These are phyloP conservation scores for Agrilus mali DNA, from an alignment of 2,888 invertebrate genomes.

Conservation along the genomic window DNA sequence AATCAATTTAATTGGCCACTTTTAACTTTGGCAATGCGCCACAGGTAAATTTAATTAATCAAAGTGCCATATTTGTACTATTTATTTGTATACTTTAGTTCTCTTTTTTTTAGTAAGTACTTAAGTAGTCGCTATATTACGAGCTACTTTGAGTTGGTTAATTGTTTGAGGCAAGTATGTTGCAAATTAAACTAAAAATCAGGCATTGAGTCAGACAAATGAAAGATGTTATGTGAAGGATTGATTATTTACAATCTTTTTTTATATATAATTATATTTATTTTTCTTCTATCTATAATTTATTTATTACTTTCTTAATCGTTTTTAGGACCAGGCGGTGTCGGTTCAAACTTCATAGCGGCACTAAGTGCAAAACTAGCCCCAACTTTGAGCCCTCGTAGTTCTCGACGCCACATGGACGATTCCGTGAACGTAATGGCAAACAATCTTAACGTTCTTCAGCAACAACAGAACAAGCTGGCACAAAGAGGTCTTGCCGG, in stretches of 20 bases:
- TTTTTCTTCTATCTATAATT: not conserved
- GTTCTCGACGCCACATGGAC: slow-evolving; percentile 39
- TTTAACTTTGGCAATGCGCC: no score
- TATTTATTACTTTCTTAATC: not conserved
- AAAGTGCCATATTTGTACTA: no score
- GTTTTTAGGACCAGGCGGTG: slow-evolving; percentile 36
- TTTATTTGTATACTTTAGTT: no score
- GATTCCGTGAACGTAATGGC: slow-evolving; percentile 22
- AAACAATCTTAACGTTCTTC: slow-evolving; percentile 7
- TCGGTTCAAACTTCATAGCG: slow-evolving; percentile 55
- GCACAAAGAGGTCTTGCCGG: slow-evolving; percentile 35
- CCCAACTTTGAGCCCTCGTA: slow-evolving; percentile 46
- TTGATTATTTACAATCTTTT: not conserved
- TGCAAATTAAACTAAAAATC: no score
- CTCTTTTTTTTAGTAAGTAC: no score
- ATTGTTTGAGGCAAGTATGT: not conserved
- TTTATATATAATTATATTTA: not conserved
- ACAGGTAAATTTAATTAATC: no score
- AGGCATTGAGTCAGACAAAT: no score
- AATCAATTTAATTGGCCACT: no score
- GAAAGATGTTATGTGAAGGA: no score
- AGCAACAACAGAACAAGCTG: slow-evolving; percentile 31
- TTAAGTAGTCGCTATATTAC: not conserved
- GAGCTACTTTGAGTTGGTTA: not conserved
- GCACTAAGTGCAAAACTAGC: slow-evolving; percentile 57